Conservation (phyloP, 2,888 invertebrate species). For the Schrankia costaestrigalis region DNA sequence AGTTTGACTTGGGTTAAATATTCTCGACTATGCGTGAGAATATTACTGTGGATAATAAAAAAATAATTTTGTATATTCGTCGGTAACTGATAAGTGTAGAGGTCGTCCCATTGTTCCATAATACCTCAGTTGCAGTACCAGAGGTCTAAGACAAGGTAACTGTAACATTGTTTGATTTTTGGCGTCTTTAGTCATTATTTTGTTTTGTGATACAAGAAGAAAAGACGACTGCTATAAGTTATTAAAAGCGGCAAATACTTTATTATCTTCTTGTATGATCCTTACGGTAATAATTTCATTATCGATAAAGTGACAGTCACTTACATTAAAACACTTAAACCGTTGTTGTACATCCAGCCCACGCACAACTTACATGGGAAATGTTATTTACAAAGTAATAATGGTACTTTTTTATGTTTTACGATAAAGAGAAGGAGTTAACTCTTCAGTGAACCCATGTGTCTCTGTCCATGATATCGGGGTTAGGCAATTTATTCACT, state of each 20-base stretch:
- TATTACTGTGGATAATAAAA: slow-evolving; percentile 50
- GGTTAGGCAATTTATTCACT: slow-evolving; percentile 64
- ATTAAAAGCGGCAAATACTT: too few species aligned
- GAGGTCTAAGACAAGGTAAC: slow-evolving; percentile 67
- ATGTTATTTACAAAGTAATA: slow-evolving; percentile 41
- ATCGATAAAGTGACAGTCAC: slow-evolving; percentile 19
- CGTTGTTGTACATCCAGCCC: slow-evolving; percentile 28
- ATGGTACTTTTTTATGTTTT: slow-evolving; percentile 51
- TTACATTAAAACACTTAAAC: slow-evolving; percentile 37
- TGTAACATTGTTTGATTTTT: slow-evolving; percentile 52
- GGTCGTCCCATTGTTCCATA: slow-evolving; percentile 61
- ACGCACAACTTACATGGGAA: slow-evolving; percentile 40
- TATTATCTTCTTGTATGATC: slow-evolving; percentile 29
- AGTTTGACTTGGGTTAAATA: slow-evolving; percentile 40
- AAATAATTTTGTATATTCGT: slow-evolving; percentile 56
- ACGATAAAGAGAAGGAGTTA: slow-evolving; percentile 40
- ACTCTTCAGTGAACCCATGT: slow-evolving; percentile 46
- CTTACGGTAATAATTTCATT: slow-evolving; percentile 17
- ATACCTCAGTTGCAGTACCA: slow-evolving; percentile 43
- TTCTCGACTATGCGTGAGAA: slow-evolving; percentile 63
- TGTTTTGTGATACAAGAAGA: too few species aligned
- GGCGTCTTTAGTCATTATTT: slow-evolving; percentile 31
- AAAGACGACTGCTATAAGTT: too few species aligned
- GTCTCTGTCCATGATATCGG: slow-evolving; percentile 54
- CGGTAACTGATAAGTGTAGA: slow-evolving; percentile 61